Evolutionary conservation across 92 coral and sea anemone species (phyloP), one percentile per base, ranked within the genome.

Genomic region (Parazoanthus atlanticus): DNA sequence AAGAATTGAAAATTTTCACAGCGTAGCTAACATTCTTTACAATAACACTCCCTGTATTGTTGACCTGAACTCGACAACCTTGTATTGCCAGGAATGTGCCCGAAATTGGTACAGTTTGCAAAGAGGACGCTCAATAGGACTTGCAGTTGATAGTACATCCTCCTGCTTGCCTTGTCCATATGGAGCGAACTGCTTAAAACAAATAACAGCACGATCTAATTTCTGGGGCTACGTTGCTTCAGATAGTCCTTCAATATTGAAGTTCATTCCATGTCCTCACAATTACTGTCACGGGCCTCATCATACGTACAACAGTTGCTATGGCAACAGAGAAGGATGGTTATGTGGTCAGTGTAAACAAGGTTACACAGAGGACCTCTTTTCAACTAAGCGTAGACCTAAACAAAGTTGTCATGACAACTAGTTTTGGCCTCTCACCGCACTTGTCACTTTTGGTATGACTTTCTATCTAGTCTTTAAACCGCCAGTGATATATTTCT

Each of bases 161-260:
- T 15, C 29, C 31, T 94, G 96, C 52, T 74, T 86, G 10, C 90
- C 85, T 32, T 94, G 96, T 84, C 96, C 96, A 0, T 94, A 85
- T 64, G 96, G 96, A 9, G 91, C 92, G 0, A 84, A 21, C 8
- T 94, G 96, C 32, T 28, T 86, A 36, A 36, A 76, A 19, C 73
- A 36, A 7, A 34, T 91, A 21, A 21, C n/a, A 19, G 94, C 96
- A 17, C 83, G 82, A 76, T 66, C 84, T 0, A 89, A 93, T 46
- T 93, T 89, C 79, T 93, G 94, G 94, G 94, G 95, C 1, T 65
- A 81, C 34, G 25, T 15, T 1, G 61, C 72, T 36, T 12, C 77
- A 38, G 26, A n/a, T 0, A 25, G 40, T 25, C 91, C 87, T 28
- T 30, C 89, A 33, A 74, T 13, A 2, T 30, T 91, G 33, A 34